Evolutionary conservation across 2,888 invertebrate genomes (phyloP), one percentile per base, ranked within the genome.

Genomic region (Lepidocyrtoides sp.): DNA sequence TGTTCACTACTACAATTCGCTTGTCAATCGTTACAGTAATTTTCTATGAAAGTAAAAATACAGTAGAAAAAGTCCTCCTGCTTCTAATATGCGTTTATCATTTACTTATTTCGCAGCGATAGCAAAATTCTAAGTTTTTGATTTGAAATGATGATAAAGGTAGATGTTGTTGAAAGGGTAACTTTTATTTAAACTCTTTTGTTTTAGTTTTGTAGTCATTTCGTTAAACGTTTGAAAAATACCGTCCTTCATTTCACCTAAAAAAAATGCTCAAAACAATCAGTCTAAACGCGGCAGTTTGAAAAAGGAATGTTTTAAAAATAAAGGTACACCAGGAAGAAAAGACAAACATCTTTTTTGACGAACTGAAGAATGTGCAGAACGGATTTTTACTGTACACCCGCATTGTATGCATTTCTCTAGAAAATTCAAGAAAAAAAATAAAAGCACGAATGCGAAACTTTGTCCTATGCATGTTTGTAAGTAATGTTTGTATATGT

Each of bases 361-460:
- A 66, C 36, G 66, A 17, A 32, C 66, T 66, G 66, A 32, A 66
- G 32, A 66, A 32, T 29, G 66, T 66, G 7, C 66, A 60, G 0
- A 29, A 23, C 60, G 20, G 60, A 60, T 60, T 26, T 60, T 60
- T 60, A 12, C n/a, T 51, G 51, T 51, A 14, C 12, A 51, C 14
- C 51, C 51, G 12, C 51, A 51, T 51, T 51, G 51, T 51, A 14
- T 51, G 12, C 51, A n/a, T n/a, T n/a, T n/a, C n/a, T n/a, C n/a
- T n/a, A 17, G 12, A 57, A 26, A 57, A 23, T 57, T 8, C 57
- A 57, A 7, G 57, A 57, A 57, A 57, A n/a, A 10, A 36, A 2
- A 36, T 36, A 36, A 36, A 4, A 17, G 23, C n/a, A 57, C 7
- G 26, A 57, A 57, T 51, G 51, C 7, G 36, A 14, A 51, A 51